Conservation (phyloP, 2,797 vertebrate species). For the Parambassis ranga region DNA sequence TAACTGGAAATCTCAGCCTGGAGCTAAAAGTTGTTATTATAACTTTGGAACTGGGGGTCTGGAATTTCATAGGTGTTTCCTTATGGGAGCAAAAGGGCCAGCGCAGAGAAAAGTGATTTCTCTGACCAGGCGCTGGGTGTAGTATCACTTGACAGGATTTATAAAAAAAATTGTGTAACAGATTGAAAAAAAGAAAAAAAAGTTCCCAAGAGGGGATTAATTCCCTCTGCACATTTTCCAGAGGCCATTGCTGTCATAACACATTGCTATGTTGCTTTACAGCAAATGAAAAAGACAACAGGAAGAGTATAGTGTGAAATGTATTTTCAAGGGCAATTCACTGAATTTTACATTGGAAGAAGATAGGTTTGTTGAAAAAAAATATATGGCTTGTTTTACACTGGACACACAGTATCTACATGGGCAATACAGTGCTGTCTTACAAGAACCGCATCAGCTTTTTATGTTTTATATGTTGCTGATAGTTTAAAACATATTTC, state of each 20-base stretch:
- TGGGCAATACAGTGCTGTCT: slow-evolving; percentile 21
- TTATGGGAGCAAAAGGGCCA: slow-evolving; percentile 14
- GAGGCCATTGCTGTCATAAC: slow-evolving; percentile 10
- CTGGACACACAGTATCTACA: slow-evolving; percentile 66
- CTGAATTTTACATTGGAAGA: background rate
- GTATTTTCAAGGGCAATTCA: background rate
- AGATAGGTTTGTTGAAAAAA: background rate
- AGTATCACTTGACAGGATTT: background rate
- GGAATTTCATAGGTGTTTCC: slow-evolving; percentile 51
- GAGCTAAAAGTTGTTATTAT: slow-evolving; percentile 43
- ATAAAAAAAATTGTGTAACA: background rate
- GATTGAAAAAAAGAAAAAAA: slow-evolving; percentile 5
- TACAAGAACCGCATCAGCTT: slow-evolving; percentile 13
- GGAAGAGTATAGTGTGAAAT: background rate
- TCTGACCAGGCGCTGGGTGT: slow-evolving; percentile 9
- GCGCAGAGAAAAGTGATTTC: slow-evolving; percentile 20
- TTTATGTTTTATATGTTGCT: slow-evolving; percentile 6
- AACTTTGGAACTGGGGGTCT: slow-evolving; percentile 38
- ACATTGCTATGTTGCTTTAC: slow-evolving; percentile 7
- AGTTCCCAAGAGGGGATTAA: background rate
- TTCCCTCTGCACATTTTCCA: slow-evolving; percentile 16
- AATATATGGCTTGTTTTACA: slow-evolving; percentile 60
- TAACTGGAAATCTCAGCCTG: slow-evolving; percentile 3
- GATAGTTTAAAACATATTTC: background rate
- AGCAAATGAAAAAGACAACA: slow-evolving; percentile 14